Evolutionary conservation across 2,113 vertebrate genomes (phyloP).

Genomic region (Falco punctatus): DNA sequence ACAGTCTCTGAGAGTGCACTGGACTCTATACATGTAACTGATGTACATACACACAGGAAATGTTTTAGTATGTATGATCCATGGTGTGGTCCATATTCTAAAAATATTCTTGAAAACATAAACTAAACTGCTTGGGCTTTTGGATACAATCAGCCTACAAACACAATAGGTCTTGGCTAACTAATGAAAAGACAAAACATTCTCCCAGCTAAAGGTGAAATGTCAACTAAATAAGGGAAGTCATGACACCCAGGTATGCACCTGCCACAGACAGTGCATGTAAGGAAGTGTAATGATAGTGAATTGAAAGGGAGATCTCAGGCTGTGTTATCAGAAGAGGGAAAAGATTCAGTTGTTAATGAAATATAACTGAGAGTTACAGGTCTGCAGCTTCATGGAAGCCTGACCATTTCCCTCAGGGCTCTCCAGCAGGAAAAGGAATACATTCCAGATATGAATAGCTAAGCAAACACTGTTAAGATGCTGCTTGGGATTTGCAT

Average conservation of each 20-base stretch:
- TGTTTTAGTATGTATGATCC: background rate
- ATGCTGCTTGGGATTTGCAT: background rate
- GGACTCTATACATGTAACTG: background rate
- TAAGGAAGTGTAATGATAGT: background rate
- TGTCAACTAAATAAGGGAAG: background rate
- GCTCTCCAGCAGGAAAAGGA: background rate
- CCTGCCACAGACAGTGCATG: background rate
- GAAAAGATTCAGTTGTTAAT: background rate
- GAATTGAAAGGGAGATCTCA: background rate
- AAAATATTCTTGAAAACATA: background rate
- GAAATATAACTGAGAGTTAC: background rate
- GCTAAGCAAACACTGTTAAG: background rate
- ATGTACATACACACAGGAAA: rapidly evolving
- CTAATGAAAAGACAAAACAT: background rate
- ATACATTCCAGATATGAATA: background rate
- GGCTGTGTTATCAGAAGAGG: background rate
- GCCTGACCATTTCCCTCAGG: background rate
- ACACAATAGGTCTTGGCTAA: background rate
- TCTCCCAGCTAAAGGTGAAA: background rate
- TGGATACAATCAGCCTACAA: background rate
- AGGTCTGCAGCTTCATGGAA: background rate
- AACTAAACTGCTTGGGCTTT: background rate
- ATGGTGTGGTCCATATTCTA: background rate
- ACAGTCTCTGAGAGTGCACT: rapidly evolving
- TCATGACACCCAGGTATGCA: background rate